Conservation (phyloP, 64 coral and sea anemone species). For the Montipora foliosa region DNA sequence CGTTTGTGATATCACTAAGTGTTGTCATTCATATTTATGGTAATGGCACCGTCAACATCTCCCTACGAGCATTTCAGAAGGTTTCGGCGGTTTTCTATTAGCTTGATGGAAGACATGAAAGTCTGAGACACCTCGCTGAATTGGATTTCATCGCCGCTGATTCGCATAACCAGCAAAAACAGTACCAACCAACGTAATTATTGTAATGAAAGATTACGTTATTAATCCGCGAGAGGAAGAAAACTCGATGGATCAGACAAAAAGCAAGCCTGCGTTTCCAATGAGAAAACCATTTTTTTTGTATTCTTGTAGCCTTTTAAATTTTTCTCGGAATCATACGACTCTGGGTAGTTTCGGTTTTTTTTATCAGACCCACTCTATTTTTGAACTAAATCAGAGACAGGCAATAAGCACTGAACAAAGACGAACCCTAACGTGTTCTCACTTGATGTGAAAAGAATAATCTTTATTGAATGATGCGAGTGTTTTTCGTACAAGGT, state of each 20-base stretch:
- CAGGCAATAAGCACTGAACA: neutral
- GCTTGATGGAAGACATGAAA: too few species aligned
- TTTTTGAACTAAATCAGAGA: neutral
- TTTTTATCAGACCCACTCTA: neutral
- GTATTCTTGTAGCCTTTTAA: neutral
- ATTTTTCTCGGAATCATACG: constrained; percentile 25
- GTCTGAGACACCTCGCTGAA: too few species aligned
- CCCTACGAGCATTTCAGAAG: too few species aligned
- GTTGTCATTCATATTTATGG: too few species aligned
- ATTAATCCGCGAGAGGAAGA: neutral
- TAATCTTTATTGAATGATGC: neutral
- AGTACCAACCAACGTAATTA: neutral
- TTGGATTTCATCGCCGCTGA: too few species aligned
- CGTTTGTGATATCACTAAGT: too few species aligned
- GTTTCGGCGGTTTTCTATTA: too few species aligned
- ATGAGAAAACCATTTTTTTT: neutral
- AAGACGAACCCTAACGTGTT: neutral
- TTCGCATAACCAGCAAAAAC: too few species aligned
- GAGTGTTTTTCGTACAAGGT: neutral
- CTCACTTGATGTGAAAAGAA: neutral
- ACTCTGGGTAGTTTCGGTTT: neutral
- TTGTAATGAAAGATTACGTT: constrained; percentile 10
- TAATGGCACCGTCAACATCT: too few species aligned
- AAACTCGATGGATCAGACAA: neutral
- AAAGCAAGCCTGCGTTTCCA: neutral